Percentiles rank a stretch among this genome's conserved stretches.
These are phyloP conservation scores for Crax fasciolata DNA, from an alignment of 2,797 vertebrate species.

Conservation along the genomic window DNA sequence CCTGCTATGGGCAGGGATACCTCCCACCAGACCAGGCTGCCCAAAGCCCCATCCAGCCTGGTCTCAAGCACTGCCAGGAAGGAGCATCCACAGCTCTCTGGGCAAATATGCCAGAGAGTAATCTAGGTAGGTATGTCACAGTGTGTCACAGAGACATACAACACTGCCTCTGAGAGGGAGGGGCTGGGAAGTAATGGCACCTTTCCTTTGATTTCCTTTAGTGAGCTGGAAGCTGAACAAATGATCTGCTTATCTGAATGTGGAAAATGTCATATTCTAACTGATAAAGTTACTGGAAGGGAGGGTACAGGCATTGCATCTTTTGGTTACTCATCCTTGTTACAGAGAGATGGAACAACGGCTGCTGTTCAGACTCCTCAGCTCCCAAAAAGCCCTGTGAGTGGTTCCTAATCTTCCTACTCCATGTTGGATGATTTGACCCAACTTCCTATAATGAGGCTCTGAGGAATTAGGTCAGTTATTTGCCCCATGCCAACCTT, in stretches of 20 bases:
- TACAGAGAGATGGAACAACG: not conserved
- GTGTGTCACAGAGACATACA: accelerated
- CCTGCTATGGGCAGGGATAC: too few species aligned
- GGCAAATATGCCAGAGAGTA: too few species aligned
- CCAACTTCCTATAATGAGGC: not conserved
- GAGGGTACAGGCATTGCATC: not conserved
- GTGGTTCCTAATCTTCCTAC: not conserved
- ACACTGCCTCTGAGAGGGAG: too few species aligned
- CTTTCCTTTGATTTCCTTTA: not conserved
- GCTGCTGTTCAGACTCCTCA: not conserved
- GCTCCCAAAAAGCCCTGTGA: not conserved
- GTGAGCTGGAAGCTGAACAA: not conserved
- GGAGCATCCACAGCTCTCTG: too few species aligned
- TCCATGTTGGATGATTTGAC: not conserved
- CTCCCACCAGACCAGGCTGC: too few species aligned
- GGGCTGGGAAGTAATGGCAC: accelerated
- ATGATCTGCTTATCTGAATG: not conserved
- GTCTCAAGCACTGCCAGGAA: too few species aligned
- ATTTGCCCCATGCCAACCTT: not conserved
- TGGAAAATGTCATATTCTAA: not conserved
- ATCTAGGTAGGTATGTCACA: not conserved
- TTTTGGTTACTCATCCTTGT: not conserved
- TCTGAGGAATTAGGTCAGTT: not conserved
- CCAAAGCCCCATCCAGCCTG: too few species aligned
- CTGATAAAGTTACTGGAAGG: not conserved